phyloP scores from a whole-genome alignment of 1,140 invertebrate species.

The Littorina saxatilis region DNA sequence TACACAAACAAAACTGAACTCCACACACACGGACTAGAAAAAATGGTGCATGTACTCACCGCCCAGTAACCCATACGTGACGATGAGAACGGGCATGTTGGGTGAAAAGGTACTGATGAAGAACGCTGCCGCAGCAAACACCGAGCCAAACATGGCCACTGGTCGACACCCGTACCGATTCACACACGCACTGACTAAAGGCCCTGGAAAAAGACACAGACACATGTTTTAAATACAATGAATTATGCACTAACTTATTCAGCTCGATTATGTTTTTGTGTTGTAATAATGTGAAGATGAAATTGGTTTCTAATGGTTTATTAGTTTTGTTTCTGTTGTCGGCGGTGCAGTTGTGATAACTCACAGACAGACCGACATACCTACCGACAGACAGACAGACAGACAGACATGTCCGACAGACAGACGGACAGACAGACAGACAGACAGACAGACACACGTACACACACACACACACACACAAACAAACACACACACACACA shows the following conservation, averaged over 20 bases:
- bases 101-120: slow-evolving; percentile 86
- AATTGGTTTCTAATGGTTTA: no score
- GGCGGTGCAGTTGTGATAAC: no score
- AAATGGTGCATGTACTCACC: slow-evolving; percentile 46
- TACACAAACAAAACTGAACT: no score
- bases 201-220: slow-evolving; percentile 80
- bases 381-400: not conserved
- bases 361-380: not conserved
- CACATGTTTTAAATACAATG: no score
- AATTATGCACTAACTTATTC: no score
- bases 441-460: not conserved
- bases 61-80: slow-evolving; percentile 60
- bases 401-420: not conserved
- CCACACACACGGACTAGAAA: no score
- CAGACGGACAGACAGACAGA: not conserved
- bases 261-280: not conserved
- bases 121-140: slow-evolving; percentile 87
- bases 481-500: not conserved
- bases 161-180: slow-evolving; percentile 92
- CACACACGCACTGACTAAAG: slow-evolving; percentile 90
- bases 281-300: no score
- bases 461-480: not conserved
- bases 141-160: slow-evolving; percentile 88
- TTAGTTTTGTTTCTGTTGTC: no score
- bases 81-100: slow-evolving; percentile 79